Percentiles rank a stretch among this genome's conserved stretches.
Conservation (phyloP, 2,797 vertebrate species). For the Schizopygopsis malacanthus region DNA sequence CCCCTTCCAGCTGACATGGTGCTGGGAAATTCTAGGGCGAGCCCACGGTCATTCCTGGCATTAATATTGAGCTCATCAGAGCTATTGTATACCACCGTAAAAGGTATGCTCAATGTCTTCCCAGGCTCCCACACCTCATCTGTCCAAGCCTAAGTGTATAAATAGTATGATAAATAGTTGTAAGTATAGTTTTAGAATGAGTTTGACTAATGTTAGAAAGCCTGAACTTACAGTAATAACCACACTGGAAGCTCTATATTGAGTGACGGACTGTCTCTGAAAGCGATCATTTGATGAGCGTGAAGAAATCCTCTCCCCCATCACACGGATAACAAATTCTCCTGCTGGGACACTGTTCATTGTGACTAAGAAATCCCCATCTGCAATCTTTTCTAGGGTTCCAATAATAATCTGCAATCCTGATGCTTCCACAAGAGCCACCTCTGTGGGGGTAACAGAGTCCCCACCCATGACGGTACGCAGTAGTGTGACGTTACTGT, state of each 20-base stretch:
- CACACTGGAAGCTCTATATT: conserved; percentile 66
- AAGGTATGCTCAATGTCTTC: conserved; percentile 64
- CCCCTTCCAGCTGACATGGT: conserved; percentile 39
- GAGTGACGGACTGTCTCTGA: conserved; percentile 73
- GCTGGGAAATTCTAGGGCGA: conserved; percentile 40
- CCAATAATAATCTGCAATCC: conserved; percentile 61
- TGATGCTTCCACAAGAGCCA: conserved; percentile 67
- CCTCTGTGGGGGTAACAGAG: conserved; percentile 60
- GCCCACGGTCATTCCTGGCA: conserved; percentile 67
- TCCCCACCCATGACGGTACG: conserved; percentile 69
- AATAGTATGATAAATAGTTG: too few relatives aligned
- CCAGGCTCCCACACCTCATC: conserved; percentile 67
- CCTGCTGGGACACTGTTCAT: conserved; percentile 66
- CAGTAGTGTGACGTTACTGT: conserved; percentile 68
- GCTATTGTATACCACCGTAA: conserved; percentile 59
- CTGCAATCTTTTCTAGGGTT: conserved; percentile 60
- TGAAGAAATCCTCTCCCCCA: conserved; percentile 62
- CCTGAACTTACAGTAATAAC: conserved; percentile 68
- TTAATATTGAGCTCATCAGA: conserved; percentile 57
- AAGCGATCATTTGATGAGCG: conserved; percentile 54
- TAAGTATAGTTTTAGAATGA: too few relatives aligned
- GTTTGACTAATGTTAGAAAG: background rate
- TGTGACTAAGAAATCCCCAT: conserved; percentile 63
- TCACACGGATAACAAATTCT: conserved; percentile 64
- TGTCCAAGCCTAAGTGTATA: conserved; percentile 56